Percentiles rank a stretch among this genome's conserved stretches.
Evolutionary conservation across 1,140 invertebrate genomes (phyloP).

Genomic region (Colletes latitarsis): DNA sequence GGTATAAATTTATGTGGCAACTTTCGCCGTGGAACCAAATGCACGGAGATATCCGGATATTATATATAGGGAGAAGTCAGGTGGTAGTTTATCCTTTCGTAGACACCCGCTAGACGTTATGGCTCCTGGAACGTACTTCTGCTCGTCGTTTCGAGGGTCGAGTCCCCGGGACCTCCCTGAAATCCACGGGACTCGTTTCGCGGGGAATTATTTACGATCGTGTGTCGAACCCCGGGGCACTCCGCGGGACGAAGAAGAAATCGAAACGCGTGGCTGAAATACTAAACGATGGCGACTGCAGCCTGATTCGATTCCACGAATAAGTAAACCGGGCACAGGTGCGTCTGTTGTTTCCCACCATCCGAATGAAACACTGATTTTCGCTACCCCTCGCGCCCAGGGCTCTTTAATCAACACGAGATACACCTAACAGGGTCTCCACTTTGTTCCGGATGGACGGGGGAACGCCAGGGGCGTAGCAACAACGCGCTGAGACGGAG

Average conservation of each 20-base stretch:
- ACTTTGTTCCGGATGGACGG: too few relatives aligned
- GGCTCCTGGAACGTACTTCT: conserved; percentile 27
- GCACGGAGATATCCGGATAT: conserved; percentile 64
- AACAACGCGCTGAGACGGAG: too few relatives aligned
- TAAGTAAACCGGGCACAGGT: not conserved
- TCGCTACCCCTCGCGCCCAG: too few relatives aligned
- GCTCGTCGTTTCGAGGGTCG: conserved; percentile 13
- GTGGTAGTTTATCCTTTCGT: conserved; percentile 63
- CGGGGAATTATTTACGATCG: conserved; percentile 39
- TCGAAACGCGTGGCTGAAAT: not conserved
- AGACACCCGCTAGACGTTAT: conserved; percentile 45
- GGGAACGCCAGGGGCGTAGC: too few relatives aligned
- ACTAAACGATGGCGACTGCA: not conserved
- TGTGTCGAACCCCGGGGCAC: not conserved
- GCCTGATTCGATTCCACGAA: conserved; percentile 4
- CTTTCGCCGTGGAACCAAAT: conserved; percentile 66
- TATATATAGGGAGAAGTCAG: conserved; percentile 65
- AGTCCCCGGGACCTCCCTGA: conserved; percentile 1
- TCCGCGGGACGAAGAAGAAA: not conserved
- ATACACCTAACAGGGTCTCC: too few relatives aligned
- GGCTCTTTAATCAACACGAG: too few relatives aligned
- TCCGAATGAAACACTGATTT: too few relatives aligned
- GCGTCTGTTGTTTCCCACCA: not conserved
- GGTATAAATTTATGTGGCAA: conserved; percentile 71
- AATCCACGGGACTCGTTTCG: conserved; percentile 17